Base-by-base conservation (phyloP, 2,888 invertebrate genomes). In the Tryphoninae sp. region DNA sequence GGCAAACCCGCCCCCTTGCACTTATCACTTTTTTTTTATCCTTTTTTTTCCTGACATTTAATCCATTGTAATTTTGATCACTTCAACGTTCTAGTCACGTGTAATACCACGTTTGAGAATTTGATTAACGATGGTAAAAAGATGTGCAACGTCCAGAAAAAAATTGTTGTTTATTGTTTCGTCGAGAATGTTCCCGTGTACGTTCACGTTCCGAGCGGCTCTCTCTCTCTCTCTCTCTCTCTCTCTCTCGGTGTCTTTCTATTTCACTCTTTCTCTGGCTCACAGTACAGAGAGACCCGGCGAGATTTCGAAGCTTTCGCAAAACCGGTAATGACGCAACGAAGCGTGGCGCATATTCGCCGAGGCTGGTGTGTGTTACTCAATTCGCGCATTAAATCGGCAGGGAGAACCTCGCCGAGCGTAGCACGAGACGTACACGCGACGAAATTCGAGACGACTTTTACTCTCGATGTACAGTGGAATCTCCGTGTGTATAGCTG, bases 251-350 rank as follows among this genome's bases (percentile, higher is more conserved):
- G 6, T 45, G 13, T 45, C 45, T 45, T 3, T 9, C 11, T 45
- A 9, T 45, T 45, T 45, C 13, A 45, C 6, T 33, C 33, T 33
- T 33, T 33, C 33, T 6, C 33, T 33, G 33, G 33, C 33, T 33
- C 33, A 33, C 1, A 6, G 26, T 33, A 22, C 67, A 16, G 19
- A 64, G 62, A 75, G 75, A 78, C 53, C 45, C 68, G 61, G 23
- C 51, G 51, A 22, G 53, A 65, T 78, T 75, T 65, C 69, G n/a
- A 75, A 75, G 71, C 74, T 78, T 78, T 81, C 81, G 78, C 65
- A 74, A 78, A 81, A 78, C 81, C 78, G 78, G 81, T 81, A 77
- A 81, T 77, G 77, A 67, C 59, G 74, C 78, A 74, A 80, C 65
- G 69, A 49, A 53, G 55, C 64, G 64, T 22, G 26, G 53, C 53